Conservation (phyloP, 2,888 invertebrate species). For the Andrena hattorfiana region DNA sequence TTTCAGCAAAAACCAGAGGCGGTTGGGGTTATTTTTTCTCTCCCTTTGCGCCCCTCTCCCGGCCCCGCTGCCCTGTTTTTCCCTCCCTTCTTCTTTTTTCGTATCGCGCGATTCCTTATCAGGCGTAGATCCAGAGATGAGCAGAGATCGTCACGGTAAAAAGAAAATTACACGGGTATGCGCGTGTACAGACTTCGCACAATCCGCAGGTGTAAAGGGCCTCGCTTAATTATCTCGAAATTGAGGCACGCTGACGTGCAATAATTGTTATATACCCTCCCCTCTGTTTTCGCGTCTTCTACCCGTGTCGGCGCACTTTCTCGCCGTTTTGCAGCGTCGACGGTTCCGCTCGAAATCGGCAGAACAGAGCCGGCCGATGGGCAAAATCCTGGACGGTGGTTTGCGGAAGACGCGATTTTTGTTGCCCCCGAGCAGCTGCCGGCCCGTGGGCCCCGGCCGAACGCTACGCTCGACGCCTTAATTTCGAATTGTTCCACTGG, state of each 20-base stretch:
- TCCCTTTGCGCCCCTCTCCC: background rate
- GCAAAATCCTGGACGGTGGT: slow-evolving; percentile 67
- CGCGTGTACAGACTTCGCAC: slow-evolving; percentile 61
- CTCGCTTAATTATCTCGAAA: slow-evolving; percentile 79
- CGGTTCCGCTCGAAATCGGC: slow-evolving; percentile 69
- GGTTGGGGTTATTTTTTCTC: slow-evolving; percentile 51
- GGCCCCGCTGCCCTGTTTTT: too few relatives aligned
- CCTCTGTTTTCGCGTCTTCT: slow-evolving; percentile 33
- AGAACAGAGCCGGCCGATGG: slow-evolving; percentile 55
- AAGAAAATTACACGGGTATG: slow-evolving; percentile 70
- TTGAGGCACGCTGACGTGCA: slow-evolving; percentile 82
- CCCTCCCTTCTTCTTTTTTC: background rate
- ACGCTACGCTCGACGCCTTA: slow-evolving; percentile 58
- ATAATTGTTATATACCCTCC: slow-evolving; percentile 75
- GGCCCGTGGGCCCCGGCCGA: slow-evolving; percentile 3
- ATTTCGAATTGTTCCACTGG: slow-evolving; percentile 46
- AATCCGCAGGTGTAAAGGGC: slow-evolving; percentile 74
- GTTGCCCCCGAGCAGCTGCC: slow-evolving; percentile 58
- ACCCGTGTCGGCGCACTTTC: slow-evolving; percentile 60
- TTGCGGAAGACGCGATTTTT: slow-evolving; percentile 61
- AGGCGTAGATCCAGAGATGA: slow-evolving; percentile 56
- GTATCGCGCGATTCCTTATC: slow-evolving; percentile 63
- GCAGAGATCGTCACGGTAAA: slow-evolving; percentile 65
- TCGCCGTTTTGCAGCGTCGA: slow-evolving; percentile 54
- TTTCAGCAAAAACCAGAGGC: slow-evolving; percentile 58